These are phyloP conservation scores for Anser cygnoides DNA, from an alignment of 2,113 vertebrate genomes.

Conservation along the genomic window DNA sequence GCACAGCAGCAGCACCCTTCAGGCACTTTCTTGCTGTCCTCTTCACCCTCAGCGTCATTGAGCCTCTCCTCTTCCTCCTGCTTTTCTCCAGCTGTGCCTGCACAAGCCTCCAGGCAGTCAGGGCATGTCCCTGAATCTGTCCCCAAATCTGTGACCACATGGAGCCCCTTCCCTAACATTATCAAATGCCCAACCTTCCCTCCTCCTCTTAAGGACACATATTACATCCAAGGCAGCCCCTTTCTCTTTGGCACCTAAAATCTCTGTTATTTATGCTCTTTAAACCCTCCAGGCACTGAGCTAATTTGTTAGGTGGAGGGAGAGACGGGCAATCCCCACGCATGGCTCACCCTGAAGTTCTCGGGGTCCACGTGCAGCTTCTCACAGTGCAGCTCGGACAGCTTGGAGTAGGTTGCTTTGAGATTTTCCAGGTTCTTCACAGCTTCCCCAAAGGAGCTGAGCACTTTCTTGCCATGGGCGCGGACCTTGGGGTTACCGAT, in stretches of 20 bases:
- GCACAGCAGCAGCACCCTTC: rapidly evolving
- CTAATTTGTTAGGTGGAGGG: background rate
- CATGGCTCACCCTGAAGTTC: constrained; percentile 70
- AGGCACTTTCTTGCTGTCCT: no score
- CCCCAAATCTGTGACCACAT: background rate
- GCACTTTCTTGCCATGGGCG: constrained; percentile 80
- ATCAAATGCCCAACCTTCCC: background rate
- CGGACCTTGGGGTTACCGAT: constrained; percentile 77
- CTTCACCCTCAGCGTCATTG: background rate
- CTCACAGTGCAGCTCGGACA: constrained; percentile 86
- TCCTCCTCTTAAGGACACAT: background rate
- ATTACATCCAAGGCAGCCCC: background rate
- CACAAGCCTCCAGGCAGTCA: background rate
- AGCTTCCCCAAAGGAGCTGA: constrained; percentile 81
- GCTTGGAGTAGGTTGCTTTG: constrained; percentile 73
- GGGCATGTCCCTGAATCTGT: rapidly evolving
- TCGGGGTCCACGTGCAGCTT: constrained; percentile 88
- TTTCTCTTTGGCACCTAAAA: background rate
- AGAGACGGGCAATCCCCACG: background rate
- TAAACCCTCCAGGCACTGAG: background rate
- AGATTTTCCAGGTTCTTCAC: constrained; percentile 84
- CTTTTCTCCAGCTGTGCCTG: background rate
- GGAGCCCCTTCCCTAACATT: background rate
- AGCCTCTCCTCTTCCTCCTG: rapidly evolving
- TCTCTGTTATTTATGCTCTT: rapidly evolving